Base-by-base conservation (phyloP, 2,113 vertebrate genomes). In the Xiphophorus couchianus region DNA sequence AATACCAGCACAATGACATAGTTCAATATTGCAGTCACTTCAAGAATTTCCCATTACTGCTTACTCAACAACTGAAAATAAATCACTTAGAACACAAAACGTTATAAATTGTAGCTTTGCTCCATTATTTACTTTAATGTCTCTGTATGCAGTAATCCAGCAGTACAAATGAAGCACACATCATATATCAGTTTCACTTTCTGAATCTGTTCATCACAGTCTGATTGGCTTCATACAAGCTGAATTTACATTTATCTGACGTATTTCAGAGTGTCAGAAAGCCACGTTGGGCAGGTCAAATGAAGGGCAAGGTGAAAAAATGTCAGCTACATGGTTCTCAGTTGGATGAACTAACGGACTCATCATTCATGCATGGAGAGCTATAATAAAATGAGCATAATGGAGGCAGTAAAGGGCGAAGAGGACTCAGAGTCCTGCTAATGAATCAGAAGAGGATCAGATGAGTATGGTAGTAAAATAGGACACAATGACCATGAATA, bases 371-470 rank as follows among this genome's bases (percentile, higher is more conserved):
- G 74, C 73, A 63, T 35, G 74, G 83, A 82, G 81, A 73, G 73
- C 74, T 77, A 66, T 70, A 73, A 78, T 78, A 85, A 82, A 78
- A 78, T 82, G 86, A 82, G 77, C 39, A 17, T 93, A 90, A 90
- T 91, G 83, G 83, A 86, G 81, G 84, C 81, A 66, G 83, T 88
- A 84, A 91, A 88, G 80, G 84, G 76, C 71, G 72, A 81, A 66
- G 71, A 73, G 85, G 81, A 71, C 65, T 85, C 30, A 0, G 54
- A 81, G 77, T 73, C 54, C 35, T 64, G 85, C 79, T 86, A 91
- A 91, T 93, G 90, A 90, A 88, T 91, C 76, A 74, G 60, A 61
- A 30, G 72, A 67, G 35, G 63, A 27, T 29, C 62, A 10, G 63
- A 60, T 54, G 25, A 44, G 64, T 22, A n/a, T 12, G 29, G 17